Base-by-base conservation (phyloP, 1,140 invertebrate genomes). In the Eriocheir sinensis region DNA sequence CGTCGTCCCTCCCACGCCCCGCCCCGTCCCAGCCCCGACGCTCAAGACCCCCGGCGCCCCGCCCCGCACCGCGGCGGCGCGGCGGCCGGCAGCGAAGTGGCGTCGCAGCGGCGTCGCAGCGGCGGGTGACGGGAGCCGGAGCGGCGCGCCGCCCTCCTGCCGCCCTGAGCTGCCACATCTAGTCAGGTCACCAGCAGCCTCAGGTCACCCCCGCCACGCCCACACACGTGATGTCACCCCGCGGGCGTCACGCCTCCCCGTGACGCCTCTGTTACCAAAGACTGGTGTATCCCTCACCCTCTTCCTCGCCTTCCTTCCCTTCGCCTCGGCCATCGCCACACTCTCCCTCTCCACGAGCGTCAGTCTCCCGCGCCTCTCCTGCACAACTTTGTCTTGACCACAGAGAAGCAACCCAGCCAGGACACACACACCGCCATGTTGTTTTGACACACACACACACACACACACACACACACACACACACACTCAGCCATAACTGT, bases 11-110 rank as follows among this genome's bases (percentile, higher is more conserved):
- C 41, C 72, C 72, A 60, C 41, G 72, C 41, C 32, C 91, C 79
- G 80, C 81, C 80, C 36, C 34, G 72, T 40, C 72, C 81, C 91
- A 27, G 72, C 44, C 48, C 81, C 48, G 36, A 44, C 81, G 91
- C 91, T 92, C 91, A 92, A 92, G 89, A 32, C 72, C 72, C 60
- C 60, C 6, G 60, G 60, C n/a, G 60, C n/a, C 21, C n/a, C 21
- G 60, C 21, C 60, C 27, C 60, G 21, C 60, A 21, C 60, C 17
- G 60, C 60, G n/a, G 60, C 60, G 12, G 21, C 27, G 60, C 60
- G 60, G 60, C 60, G 27, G 21, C 21, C 8, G 60, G 60, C 60
- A 4, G n/a, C 21, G 60, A 27, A n/a, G n/a, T n/a, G n/a, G n/a
- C n/a, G 48, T 53, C 12, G 12, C 12, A 72, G 60, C 9, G 3